Percentiles rank a stretch among this genome's conserved stretches.
Evolutionary conservation across 2,888 invertebrate species (phyloP).

Genomic region (Apamea anceps): DNA sequence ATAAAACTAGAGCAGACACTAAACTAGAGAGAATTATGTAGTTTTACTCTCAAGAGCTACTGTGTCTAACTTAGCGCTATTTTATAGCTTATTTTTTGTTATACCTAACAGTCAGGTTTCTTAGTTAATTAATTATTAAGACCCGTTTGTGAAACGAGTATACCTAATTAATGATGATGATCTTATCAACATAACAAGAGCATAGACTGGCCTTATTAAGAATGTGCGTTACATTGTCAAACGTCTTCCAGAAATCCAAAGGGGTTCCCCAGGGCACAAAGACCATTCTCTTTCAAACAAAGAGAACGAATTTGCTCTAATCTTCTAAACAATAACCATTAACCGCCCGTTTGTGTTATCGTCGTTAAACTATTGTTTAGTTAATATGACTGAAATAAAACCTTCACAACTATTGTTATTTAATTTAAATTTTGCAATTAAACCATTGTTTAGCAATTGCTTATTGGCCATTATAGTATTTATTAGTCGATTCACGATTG

Average conservation of each 20-base stretch:
- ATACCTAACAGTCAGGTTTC: too few species aligned
- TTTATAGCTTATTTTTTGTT: too few species aligned
- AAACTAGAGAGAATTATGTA: too few species aligned
- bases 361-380: slow-evolving; percentile 11
- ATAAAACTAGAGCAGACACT: background rate
- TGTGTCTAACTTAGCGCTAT: background rate
- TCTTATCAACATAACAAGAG: slow-evolving; percentile 3
- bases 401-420: slow-evolving; percentile 7
- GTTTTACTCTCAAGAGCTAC: background rate
- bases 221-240: slow-evolving; percentile 43
- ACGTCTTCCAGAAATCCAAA: slow-evolving; percentile 16
- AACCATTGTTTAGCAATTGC: slow-evolving; percentile 13
- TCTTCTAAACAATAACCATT: slow-evolving; percentile 17
- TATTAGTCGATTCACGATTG: slow-evolving; percentile 21
- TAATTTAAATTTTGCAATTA: slow-evolving; percentile 22
- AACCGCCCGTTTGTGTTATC: slow-evolving; percentile 5
- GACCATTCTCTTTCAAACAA: slow-evolving; percentile 10
- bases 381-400: slow-evolving; percentile 30
- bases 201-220: background rate
- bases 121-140: too few species aligned
- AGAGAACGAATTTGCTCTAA: slow-evolving; percentile 2
- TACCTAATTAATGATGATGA: background rate
- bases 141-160: background rate
- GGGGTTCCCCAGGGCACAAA: slow-evolving; percentile 50
- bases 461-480: slow-evolving; percentile 23